Evolutionary conservation across 1,140 invertebrate species (phyloP).

Genomic region (Anoplophora glabripennis): DNA sequence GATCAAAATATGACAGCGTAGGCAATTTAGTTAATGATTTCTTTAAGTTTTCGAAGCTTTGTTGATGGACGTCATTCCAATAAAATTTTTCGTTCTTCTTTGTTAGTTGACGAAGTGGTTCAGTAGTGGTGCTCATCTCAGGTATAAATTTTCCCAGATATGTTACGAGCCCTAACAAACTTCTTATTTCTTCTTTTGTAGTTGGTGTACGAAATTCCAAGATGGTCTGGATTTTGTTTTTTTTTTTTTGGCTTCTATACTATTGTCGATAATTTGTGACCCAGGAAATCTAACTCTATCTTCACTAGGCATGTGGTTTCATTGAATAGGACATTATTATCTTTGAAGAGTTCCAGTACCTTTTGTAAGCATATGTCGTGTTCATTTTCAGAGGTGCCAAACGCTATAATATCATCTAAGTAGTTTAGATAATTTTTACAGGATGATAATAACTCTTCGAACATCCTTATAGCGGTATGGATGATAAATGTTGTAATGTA

Average conservation of each 20-base stretch:
- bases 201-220: slow-evolving; percentile 18
- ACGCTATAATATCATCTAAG: slow-evolving; percentile 23
- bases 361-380: slow-evolving; percentile 12
- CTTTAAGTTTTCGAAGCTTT: no score
- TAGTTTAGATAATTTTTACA: slow-evolving; percentile 25
- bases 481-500: slow-evolving; percentile 46
- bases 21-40: no score
- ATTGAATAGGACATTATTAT: slow-evolving; percentile 33
- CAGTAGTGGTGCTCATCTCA: no score
- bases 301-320: slow-evolving; percentile 32
- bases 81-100: no score
- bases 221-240: slow-evolving; percentile 23
- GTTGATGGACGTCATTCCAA: no score
- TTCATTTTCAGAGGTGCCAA: slow-evolving; percentile 12
- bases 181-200: slow-evolving; percentile 28
- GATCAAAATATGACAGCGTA: no score
- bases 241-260: slow-evolving; percentile 23
- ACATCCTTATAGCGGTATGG: slow-evolving; percentile 39
- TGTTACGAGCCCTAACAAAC: slow-evolving; percentile 7
- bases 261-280: slow-evolving; percentile 21
- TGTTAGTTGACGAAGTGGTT: no score
- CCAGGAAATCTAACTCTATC: slow-evolving; percentile 21
- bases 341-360: slow-evolving; percentile 20
- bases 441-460: slow-evolving; percentile 4
- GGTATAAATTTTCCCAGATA: no score